Evolutionary conservation across 37 sponge, comb jelly and placozoan species (phyloP), one percentile per base, ranked within the genome.

Genomic region (Theonella swinhoei): DNA sequence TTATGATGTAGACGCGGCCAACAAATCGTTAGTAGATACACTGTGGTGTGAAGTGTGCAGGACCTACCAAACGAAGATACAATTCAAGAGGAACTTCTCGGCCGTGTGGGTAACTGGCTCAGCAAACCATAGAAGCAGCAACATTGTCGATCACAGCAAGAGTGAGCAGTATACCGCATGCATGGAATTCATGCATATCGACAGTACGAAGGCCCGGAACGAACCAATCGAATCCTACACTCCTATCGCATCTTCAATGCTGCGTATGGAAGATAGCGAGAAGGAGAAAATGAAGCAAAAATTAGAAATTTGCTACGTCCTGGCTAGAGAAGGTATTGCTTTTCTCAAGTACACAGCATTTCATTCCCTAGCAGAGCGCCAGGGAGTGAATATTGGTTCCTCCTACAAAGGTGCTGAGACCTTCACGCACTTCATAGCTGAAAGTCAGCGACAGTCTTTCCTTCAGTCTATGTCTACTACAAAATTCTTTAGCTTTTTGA

Each of bases 41-140:
- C 64, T 83, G 80, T 84, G 90, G 90, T 89, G 80, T 73, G 65
- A 42, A 3, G 76, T 64, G 3, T 89, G 90, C 62, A 63, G 80
- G 33, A 71, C 36, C 33, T 79, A 80, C 68, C 77, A 83, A 79
- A 30, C n/a, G 32, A 43, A 63, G n/a, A 89, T 89, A 29, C 33
- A 34, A 28, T 79, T 77, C 28, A 33, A 41, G 47, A 89, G 74
- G 43, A 83, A 89, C 76, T 83, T 84, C 61, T 89, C 84, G 3
- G 62, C 14, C 8, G 84, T 75, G 0, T 92, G 92, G 92, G 64
- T 92, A 8, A 36, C 20, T 70, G 92, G 84, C 17, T 87, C 91
- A 42, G 74, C 66, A 32, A 92, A 92, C 66, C 92, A 87, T 4
- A 83, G 74, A 70, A 87, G 68, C 20, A 92, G 85, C 80, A 84